Base-by-base conservation (phyloP, 1,140 invertebrate species). In the Catajapyx aquilonaris region DNA sequence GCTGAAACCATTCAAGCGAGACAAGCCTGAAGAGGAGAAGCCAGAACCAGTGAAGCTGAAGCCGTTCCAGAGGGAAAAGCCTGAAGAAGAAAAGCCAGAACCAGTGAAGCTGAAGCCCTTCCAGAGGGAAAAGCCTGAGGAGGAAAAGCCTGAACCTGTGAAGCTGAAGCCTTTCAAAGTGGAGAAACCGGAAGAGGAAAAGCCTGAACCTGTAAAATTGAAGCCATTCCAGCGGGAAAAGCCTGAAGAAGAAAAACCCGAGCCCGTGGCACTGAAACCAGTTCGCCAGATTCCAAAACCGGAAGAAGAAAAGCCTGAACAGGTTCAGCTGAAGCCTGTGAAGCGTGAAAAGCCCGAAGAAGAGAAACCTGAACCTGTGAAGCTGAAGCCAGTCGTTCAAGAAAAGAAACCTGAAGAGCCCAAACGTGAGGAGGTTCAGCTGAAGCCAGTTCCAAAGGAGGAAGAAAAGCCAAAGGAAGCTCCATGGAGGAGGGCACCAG, bases 371-470 rank as follows among this genome's bases (percentile, higher is more conserved):
- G 18, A 34, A 16, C 32, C n/a, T 13, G 7, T 34, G 15, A 34
- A 34, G 7, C 22, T n/a, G 20, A 34, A 4, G 4, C 23, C 16
- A 31, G 35, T n/a, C n/a, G n/a, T n/a, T n/a, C n/a, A n/a, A n/a
- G 15, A n/a, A n/a, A n/a, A 41, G 28, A 13, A 21, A 25, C 1
- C 9, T 15, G 42, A 39, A n/a, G 28, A 39, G 35, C 37, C 31
- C 49, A 56, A 46, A 46, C 44, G 15, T 43, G 56, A 33, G 44
- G 51, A 59, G 42, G 48, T 62, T 4, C 47, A 51, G 44, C 52
- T 50, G 10, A 63, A 59, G 39, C 56, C 57, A 36, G 54, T 62
- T 30, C 42, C 54, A 49, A 56, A 54, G 43, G 41, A 37, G 31
- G 20, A 48, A 48, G 16, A 31, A 41, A 23, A 25, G 22, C 38